A percentile compares a stretch with the other conserved stretches of the same genome.
These are phyloP conservation scores for Channa argus DNA, from an alignment of 2,113 vertebrate species.

Conservation along the genomic window DNA sequence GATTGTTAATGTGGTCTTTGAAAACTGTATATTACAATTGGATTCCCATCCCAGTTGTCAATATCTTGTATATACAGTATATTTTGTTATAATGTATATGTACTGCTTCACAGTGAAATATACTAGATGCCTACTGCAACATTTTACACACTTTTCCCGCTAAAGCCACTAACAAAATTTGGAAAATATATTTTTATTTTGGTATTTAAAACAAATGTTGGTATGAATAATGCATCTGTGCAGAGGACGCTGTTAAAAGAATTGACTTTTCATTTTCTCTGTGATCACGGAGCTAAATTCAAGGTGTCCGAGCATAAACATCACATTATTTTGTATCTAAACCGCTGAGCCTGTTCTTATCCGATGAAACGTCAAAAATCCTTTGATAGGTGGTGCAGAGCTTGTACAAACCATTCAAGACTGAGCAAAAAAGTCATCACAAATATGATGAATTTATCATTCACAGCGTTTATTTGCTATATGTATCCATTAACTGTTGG, in stretches of 20 bases:
- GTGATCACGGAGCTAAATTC: background rate
- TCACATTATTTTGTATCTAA: background rate
- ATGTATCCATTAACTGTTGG: slow-evolving; percentile 29
- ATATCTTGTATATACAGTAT: too few relatives aligned
- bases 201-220: background rate
- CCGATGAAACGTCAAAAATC: slow-evolving; percentile 1
- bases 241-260: too few relatives aligned
- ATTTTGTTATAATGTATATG: too few relatives aligned
- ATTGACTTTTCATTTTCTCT: background rate
- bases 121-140: background rate
- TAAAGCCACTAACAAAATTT: background rate
- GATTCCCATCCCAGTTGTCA: too few relatives aligned
- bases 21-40: too few relatives aligned
- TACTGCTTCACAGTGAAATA: background rate
- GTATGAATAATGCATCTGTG: background rate
- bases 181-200: background rate
- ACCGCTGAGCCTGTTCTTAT: background rate
- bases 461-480: slow-evolving; percentile 8
- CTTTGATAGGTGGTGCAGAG: background rate
- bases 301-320: background rate
- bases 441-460: slow-evolving; percentile 41
- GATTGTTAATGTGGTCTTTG: too few relatives aligned
- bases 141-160: background rate
- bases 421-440: slow-evolving; percentile 25
- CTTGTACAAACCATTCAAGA: slow-evolving; percentile 11